Percentiles rank a stretch among this genome's conserved stretches.
Conservation (phyloP, 2,888 invertebrate species). For the Drosophila atripex region DNA sequence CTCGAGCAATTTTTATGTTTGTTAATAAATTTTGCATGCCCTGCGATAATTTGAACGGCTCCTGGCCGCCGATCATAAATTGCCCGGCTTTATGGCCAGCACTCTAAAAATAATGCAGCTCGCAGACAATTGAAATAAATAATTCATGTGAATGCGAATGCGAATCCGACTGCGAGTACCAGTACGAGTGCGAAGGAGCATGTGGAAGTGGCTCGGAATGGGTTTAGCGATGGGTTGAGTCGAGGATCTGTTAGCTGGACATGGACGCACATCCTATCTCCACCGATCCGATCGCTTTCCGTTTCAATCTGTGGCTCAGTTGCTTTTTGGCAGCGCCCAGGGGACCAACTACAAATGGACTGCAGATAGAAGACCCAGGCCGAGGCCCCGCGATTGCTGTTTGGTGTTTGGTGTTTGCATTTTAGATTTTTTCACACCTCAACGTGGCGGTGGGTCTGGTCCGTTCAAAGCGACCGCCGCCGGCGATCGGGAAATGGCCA, state of each 20-base stretch:
- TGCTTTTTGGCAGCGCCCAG: conserved; percentile 58
- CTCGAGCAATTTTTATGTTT: conserved; percentile 73
- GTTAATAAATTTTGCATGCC: conserved; percentile 80
- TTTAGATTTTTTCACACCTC: conserved; percentile 79
- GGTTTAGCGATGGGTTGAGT: neutral
- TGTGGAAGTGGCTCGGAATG: neutral
- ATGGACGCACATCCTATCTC: conserved; percentile 46
- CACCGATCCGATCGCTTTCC: conserved; percentile 32
- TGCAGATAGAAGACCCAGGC: conserved; percentile 37
- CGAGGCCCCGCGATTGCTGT: conserved; percentile 23
- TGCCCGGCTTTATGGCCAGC: conserved; percentile 34
- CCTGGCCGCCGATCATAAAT: conserved; percentile 50
- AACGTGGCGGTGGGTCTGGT: conserved; percentile 57
- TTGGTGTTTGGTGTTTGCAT: conserved; percentile 68
- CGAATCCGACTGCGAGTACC: conserved; percentile 58
- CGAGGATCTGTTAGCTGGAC: conserved; percentile 19
- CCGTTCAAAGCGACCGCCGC: conserved; percentile 71
- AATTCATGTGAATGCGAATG: conserved; percentile 67
- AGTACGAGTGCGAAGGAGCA: neutral
- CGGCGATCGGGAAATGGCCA: conserved; percentile 58
- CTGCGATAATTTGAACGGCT: conserved; percentile 73
- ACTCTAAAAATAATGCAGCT: conserved; percentile 67
- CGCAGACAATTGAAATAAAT: conserved; percentile 74
- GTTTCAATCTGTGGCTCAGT: conserved; percentile 29
- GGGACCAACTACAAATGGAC: conserved; percentile 78